phyloP scores from a whole-genome alignment of 2,113 vertebrate species.

The Semnopithecus entellus region DNA sequence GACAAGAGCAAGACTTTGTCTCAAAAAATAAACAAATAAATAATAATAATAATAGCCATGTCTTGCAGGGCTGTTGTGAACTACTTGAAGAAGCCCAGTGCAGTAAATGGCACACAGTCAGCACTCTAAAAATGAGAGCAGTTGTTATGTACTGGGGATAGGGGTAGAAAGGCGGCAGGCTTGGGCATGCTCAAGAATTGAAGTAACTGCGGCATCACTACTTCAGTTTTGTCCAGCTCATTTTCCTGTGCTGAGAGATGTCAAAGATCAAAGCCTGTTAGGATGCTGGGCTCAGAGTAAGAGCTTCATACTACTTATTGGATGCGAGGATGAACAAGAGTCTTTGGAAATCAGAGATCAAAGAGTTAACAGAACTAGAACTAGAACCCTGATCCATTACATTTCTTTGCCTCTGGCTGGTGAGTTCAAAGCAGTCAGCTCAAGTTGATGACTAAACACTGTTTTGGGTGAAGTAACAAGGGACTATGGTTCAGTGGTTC shows the following conservation, averaged over 20 bases:
- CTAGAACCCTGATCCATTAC: background rate
- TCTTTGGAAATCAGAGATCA: conserved; percentile 37
- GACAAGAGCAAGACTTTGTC: no score
- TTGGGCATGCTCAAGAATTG: background rate
- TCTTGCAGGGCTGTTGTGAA: background rate
- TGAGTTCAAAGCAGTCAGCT: conserved; percentile 14
- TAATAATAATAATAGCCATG: background rate
- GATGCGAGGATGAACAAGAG: background rate
- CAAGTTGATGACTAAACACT: background rate
- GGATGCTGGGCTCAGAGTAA: background rate
- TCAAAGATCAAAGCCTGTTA: background rate
- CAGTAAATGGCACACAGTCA: background rate
- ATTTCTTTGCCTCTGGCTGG: background rate
- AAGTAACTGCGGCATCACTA: background rate
- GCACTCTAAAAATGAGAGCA: background rate
- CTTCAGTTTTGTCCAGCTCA: background rate
- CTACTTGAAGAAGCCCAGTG: background rate
- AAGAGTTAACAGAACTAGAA: background rate
- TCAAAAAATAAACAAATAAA: no score
- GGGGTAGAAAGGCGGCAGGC: background rate
- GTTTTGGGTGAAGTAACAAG: background rate
- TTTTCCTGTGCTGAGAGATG: background rate
- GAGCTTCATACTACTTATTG: background rate
- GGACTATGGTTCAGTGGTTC: background rate
- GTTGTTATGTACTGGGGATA: background rate